phyloP scores from a whole-genome alignment of 2,888 invertebrate genomes.

The Oxyscelio sp. region DNA sequence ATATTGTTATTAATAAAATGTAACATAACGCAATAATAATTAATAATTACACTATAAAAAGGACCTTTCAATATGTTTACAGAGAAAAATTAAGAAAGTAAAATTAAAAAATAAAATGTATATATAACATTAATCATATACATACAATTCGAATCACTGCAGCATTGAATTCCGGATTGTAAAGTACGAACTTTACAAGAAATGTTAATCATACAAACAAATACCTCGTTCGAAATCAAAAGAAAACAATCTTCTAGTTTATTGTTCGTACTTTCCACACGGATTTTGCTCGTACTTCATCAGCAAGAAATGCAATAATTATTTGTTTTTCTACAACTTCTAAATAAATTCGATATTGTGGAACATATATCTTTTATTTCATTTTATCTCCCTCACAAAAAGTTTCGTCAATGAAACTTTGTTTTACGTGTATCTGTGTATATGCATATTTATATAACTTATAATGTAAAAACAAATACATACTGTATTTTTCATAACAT shows the following conservation, averaged over 20 bases:
- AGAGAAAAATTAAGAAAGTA: conserved; percentile 71
- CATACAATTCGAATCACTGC: conserved; percentile 48
- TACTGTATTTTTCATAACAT: conserved; percentile 56
- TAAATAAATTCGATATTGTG: conserved; percentile 17
- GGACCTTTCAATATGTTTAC: conserved; percentile 81
- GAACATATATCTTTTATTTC: conserved; percentile 7
- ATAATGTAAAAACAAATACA: conserved; percentile 63
- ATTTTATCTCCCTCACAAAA: not conserved
- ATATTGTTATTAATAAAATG: conserved; percentile 88
- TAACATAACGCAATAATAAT: conserved; percentile 88
- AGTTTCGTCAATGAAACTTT: not conserved
- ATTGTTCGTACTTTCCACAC: conserved; percentile 28
- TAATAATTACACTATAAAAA: conserved; percentile 86
- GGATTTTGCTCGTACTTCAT: conserved; percentile 32
- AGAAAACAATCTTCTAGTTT: not conserved
- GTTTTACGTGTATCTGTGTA: conserved; percentile 30
- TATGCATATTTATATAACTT: conserved; percentile 53
- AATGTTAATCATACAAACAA: not conserved
- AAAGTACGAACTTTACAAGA: conserved; percentile 39
- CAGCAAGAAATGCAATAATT: conserved; percentile 57
- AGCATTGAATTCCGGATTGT: conserved; percentile 25
- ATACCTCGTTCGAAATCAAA: not conserved
- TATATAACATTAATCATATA: conserved; percentile 64
- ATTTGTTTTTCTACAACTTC: conserved; percentile 46
- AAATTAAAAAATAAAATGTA: conserved; percentile 46